A percentile compares a stretch with the other conserved stretches of the same genome.
phyloP scores from a whole-genome alignment of 2,888 invertebrate genomes.

The Candidula unifasciata region DNA sequence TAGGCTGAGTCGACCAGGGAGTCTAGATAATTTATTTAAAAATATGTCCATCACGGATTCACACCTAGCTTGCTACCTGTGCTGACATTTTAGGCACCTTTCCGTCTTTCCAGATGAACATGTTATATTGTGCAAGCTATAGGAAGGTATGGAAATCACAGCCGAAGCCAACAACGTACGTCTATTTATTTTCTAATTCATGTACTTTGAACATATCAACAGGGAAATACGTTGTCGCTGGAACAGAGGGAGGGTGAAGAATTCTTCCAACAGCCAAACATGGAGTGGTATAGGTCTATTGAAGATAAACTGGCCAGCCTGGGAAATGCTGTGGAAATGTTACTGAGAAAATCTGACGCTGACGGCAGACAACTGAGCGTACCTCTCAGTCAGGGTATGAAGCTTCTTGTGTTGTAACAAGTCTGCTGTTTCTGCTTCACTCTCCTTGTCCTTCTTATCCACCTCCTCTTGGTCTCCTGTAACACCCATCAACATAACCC shows the following conservation, averaged over 20 bases:
- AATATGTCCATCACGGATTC: no score
- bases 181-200: no score
- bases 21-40: no score
- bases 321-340: conserved; percentile 34
- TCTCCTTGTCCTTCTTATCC: not conserved
- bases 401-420: not conserved
- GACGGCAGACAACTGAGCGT: conserved; percentile 47
- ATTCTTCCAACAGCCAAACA: conserved; percentile 21
- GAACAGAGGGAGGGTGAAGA: conserved; percentile 64
- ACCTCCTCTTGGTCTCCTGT: no score
- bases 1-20: no score
- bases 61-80: no score
- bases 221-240: conserved; percentile 67
- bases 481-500: no score
- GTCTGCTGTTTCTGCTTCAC: not conserved
- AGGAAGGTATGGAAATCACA: no score
- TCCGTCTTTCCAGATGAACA: no score
- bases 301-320: conserved; percentile 34
- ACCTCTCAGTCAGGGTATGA: conserved; percentile 45
- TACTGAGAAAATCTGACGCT: conserved; percentile 51
- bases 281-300: conserved; percentile 45
- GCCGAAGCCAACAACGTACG: no score
- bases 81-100: no score
- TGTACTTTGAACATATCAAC: conserved; percentile 36
- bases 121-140: no score